phyloP scores from a whole-genome alignment of 2,113 vertebrate genomes.

The Pseudonaja textilis region DNA sequence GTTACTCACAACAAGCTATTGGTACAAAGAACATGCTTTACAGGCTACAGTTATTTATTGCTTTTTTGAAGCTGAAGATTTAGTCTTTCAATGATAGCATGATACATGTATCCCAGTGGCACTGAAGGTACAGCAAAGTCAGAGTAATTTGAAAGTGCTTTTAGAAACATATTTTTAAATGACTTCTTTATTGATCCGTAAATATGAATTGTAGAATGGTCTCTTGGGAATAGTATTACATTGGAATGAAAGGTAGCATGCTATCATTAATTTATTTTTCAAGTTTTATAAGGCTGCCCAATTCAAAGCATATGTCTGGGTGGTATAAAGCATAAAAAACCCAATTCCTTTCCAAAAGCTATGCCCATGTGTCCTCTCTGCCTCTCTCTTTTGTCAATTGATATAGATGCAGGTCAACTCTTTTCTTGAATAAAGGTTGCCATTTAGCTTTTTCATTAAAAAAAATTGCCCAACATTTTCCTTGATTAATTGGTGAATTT shows the following conservation, averaged over 20 bases:
- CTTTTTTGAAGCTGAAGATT: neutral
- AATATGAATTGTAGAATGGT: neutral
- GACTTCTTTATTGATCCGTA: neutral
- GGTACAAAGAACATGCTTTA: conserved; percentile 24
- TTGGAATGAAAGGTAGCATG: neutral
- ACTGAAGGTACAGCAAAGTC: neutral
- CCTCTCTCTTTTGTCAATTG: neutral
- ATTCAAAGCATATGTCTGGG: neutral
- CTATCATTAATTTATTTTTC: neutral
- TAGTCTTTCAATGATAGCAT: neutral
- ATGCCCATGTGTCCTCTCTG: neutral
- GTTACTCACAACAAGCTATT: conserved; percentile 32
- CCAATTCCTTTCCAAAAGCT: neutral
- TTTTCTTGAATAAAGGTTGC: conserved; percentile 11
- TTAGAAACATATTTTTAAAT: neutral
- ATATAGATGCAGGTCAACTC: neutral
- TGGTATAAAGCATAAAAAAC: neutral
- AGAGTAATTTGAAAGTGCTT: neutral
- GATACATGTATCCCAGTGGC: neutral
- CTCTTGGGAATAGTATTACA: neutral
- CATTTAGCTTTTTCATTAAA: neutral
- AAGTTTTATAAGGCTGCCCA: neutral
- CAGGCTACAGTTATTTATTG: neutral
- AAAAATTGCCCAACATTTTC: neutral
- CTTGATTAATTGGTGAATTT: neutral